These are phyloP conservation scores for Struthio camelus DNA, from an alignment of 2,113 vertebrate species.

Conservation along the genomic window DNA sequence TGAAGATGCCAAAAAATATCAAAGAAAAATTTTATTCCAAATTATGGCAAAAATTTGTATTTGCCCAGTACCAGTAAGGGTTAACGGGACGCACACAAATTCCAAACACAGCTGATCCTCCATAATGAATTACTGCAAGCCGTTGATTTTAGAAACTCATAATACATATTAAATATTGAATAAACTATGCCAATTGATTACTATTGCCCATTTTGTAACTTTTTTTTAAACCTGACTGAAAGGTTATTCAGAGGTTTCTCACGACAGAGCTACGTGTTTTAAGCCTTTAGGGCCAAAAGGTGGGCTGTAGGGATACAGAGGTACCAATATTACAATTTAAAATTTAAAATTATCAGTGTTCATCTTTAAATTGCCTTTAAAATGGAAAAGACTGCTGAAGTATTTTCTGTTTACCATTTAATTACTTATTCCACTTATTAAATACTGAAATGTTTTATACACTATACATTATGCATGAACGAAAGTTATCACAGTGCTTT, in stretches of 20 bases:
- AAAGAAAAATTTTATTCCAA: not conserved
- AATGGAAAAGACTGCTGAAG: not conserved
- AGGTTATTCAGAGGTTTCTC: not conserved
- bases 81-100: not conserved
- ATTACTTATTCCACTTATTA: not conserved
- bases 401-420: not conserved
- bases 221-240: fast-evolving
- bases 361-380: not conserved
- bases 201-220: not conserved
- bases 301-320: not conserved
- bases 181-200: not conserved
- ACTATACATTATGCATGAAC: not conserved
- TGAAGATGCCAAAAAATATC: not conserved
- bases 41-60: not conserved
- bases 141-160: not conserved
- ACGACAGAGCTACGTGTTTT: not conserved
- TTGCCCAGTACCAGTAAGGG: not conserved
- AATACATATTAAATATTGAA: not conserved
- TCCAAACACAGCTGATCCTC: not conserved
- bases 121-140: not conserved
- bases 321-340: not conserved
- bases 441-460: not conserved
- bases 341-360: not conserved
- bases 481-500: not conserved
- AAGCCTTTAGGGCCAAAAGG: not conserved